These are phyloP conservation scores for Maconellicoccus hirsutus DNA, from an alignment of 1,140 invertebrate species.

Conservation along the genomic window DNA sequence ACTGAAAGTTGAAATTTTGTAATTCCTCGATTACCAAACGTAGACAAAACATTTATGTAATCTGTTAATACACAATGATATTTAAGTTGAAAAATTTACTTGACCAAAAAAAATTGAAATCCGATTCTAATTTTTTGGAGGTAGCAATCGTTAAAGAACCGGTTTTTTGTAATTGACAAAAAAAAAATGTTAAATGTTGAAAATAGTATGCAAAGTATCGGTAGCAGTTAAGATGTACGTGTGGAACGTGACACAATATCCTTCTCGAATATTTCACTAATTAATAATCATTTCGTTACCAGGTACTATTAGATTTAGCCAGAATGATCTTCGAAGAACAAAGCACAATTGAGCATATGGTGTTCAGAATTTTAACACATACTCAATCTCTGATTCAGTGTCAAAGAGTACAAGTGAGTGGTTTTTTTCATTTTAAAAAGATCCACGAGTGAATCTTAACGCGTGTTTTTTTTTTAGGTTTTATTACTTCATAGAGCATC, in stretches of 20 bases:
- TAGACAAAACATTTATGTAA: too few relatives aligned
- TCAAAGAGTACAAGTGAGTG: slow-evolving; percentile 70
- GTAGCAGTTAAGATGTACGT: not conserved
- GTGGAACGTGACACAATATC: not conserved
- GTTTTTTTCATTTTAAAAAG: not conserved
- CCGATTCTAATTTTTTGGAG: not conserved
- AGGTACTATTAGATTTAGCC: slow-evolving; percentile 83
- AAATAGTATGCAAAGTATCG: too few relatives aligned
- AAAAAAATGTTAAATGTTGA: not conserved
- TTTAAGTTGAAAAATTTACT: too few relatives aligned
- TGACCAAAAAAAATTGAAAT: too few relatives aligned
- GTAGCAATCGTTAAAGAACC: not conserved
- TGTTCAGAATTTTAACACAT: slow-evolving; percentile 85
- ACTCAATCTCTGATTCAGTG: slow-evolving; percentile 89
- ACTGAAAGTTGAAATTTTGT: too few relatives aligned
- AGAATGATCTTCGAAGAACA: slow-evolving; percentile 95
- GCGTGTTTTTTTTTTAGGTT: slow-evolving; percentile 42
- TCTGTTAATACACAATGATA: too few relatives aligned
- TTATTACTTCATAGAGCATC: slow-evolving; percentile 77
- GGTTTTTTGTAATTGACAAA: not conserved
- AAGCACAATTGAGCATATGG: slow-evolving; percentile 89
- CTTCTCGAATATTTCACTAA: not conserved
- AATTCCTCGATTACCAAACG: too few relatives aligned
- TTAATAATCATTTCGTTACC: slow-evolving; percentile 24
- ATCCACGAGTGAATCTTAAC: not conserved